These are phyloP conservation scores for Arion vulgaris DNA, from an alignment of 1,140 invertebrate genomes.

Conservation along the genomic window DNA sequence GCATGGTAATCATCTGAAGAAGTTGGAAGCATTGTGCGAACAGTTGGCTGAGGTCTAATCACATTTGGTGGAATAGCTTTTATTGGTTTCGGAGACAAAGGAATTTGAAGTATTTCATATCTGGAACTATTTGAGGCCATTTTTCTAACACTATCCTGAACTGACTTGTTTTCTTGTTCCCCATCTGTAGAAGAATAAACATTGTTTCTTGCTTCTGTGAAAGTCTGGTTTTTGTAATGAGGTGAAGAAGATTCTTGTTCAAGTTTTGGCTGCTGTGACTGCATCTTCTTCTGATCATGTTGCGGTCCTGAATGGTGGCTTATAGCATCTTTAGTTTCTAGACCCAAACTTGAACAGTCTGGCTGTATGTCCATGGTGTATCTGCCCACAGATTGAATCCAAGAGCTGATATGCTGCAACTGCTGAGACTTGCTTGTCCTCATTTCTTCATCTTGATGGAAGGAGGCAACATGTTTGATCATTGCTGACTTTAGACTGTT, in stretches of 20 bases:
- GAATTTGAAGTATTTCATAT: slow-evolving; percentile 8
- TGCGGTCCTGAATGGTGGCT: neutral
- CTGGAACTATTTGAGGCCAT: neutral
- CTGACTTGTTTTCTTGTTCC: neutral
- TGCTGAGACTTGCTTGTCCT: slow-evolving; percentile 41
- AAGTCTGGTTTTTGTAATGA: neutral
- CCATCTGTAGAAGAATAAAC: slow-evolving; percentile 21
- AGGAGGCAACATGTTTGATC: slow-evolving; percentile 44
- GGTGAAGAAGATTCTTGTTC: neutral
- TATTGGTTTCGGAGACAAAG: slow-evolving; percentile 61
- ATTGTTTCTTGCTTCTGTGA: slow-evolving; percentile 11
- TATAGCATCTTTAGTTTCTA: neutral
- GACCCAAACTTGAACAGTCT: neutral
- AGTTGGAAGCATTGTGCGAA: slow-evolving; percentile 8
- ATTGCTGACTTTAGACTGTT: slow-evolving; percentile 51
- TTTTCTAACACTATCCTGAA: neutral
- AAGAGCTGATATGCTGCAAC: slow-evolving; percentile 56
- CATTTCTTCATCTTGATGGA: slow-evolving; percentile 41
- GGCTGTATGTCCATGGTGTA: slow-evolving; percentile 38
- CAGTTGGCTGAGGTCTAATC: slow-evolving; percentile 60
- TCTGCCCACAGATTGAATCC: slow-evolving; percentile 50
- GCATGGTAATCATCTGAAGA: neutral
- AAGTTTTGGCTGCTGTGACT: neutral
- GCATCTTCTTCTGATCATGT: neutral
- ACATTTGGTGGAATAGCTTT: slow-evolving; percentile 64